A percentile compares a stretch with the other conserved stretches of the same genome.
phyloP scores from a whole-genome alignment of 2,888 invertebrate species.

The Elysia crispata region DNA sequence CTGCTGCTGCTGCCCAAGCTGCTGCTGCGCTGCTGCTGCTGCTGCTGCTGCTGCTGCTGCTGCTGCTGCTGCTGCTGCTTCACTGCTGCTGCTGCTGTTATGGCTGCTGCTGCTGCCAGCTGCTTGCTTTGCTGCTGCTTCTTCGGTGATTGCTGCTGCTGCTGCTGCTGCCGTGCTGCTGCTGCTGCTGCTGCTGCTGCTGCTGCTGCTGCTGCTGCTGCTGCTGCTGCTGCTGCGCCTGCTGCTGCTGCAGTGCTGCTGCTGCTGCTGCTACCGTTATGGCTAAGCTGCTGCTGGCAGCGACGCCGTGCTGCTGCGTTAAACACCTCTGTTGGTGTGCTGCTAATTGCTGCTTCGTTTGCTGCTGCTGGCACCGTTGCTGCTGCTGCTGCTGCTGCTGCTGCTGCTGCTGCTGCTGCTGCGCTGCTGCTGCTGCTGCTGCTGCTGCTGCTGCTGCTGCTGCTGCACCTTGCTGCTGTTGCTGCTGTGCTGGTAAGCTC shows the following conservation, averaged over 20 bases:
- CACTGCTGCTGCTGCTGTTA: no score
- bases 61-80: no score
- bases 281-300: not conserved
- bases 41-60: no score
- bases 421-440: no score
- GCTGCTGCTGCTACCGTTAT: not conserved
- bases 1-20: not conserved
- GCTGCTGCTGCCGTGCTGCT: not conserved
- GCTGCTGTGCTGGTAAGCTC: no score
- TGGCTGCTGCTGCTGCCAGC: no score
- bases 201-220: constrained; percentile 11
- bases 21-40: no score
- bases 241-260: constrained; percentile 5
- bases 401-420: no score
- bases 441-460: not conserved
- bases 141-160: no score
- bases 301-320: not conserved
- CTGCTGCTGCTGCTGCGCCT: no score
- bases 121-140: not conserved
- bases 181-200: not conserved
- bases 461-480: no score
- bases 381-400: not conserved
- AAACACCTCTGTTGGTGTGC: not conserved
- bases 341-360: not conserved
- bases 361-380: not conserved